Base-by-base conservation (phyloP, 1,140 invertebrate genomes). In the Aleiodes sp. region DNA sequence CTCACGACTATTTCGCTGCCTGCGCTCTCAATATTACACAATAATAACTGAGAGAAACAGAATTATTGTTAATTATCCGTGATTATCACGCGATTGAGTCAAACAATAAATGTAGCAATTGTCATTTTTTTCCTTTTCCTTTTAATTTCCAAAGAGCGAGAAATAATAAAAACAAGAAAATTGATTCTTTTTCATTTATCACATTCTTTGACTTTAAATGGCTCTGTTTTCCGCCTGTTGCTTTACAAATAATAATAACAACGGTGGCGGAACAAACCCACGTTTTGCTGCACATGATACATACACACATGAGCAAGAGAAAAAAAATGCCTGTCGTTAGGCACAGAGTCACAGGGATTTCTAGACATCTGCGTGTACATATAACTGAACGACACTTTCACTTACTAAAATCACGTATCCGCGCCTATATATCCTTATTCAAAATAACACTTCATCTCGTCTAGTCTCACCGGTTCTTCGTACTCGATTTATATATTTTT, bases 51-150 rank as follows among this genome's bases (percentile, higher is more conserved):
- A 52, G 19, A 1, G 35, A 67, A 67, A 31, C 43, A 60, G 63
- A 70, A 70, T 73, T 73, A 59, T 60, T 65, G 56, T 61, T 73
- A 73, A 73, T 73, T 73, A 73, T 68, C 39, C 66, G 62, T 66
- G 43, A 70, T 73, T 73, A 70, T 62, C 4, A 19, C 24, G 24
- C 29, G 37, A 16, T 52, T 24, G 26, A 24, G 10, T 52, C 19
- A 26, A 52, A 52, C 4, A 26, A 52, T 24, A 52, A n/a, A 26
- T 52, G 46, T 21, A 52, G 46, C 21, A 52, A 52, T 52, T n/a
- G n/a, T n/a, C n/a, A n/a, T n/a, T n/a, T n/a, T n/a, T n/a, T n/a
- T n/a, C n/a, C n/a, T n/a, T n/a, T n/a, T n/a, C n/a, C n/a, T n/a
- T n/a, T n/a, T n/a, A n/a, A n/a, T n/a, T n/a, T n/a, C n/a, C n/a